These are phyloP conservation scores for Octonoba sinensis DNA, from an alignment of 2,888 invertebrate genomes.

Conservation along the genomic window DNA sequence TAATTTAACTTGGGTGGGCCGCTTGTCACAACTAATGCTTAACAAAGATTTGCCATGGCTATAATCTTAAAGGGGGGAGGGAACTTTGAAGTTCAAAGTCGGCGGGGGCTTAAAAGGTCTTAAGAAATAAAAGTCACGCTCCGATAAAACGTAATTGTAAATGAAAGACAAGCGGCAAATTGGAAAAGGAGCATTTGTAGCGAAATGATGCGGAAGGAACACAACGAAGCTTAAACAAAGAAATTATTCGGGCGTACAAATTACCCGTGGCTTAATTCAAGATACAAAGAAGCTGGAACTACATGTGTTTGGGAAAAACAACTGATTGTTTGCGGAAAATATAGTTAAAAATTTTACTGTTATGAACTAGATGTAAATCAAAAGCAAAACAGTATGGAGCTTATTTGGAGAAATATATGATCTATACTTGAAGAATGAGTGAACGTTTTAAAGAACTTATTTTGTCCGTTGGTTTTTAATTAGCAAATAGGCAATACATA, in stretches of 20 bases:
- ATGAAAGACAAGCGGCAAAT: constrained; percentile 61
- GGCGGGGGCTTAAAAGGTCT: constrained; percentile 44
- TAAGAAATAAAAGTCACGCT: constrained; percentile 61
- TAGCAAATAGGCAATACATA: too few species aligned
- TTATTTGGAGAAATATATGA: too few species aligned
- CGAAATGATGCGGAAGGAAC: constrained; percentile 52
- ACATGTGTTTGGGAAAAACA: constrained; percentile 36
- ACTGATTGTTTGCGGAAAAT: constrained; percentile 35
- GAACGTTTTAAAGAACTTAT: too few species aligned
- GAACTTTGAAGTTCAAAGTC: constrained; percentile 57
- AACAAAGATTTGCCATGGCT: constrained; percentile 42
- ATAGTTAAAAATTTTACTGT: too few species aligned
- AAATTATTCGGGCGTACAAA: constrained; percentile 52
- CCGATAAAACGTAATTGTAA: constrained; percentile 57
- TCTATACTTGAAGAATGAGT: too few species aligned
- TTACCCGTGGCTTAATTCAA: constrained; percentile 54
- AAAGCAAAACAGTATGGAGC: too few species aligned
- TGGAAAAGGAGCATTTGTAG: constrained; percentile 57
- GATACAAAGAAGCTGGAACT: constrained; percentile 28
- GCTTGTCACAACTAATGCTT: constrained; percentile 38
- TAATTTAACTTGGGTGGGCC: constrained; percentile 38
- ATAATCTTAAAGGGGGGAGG: constrained; percentile 31
- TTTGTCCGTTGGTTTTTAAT: too few species aligned
- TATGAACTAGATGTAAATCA: too few species aligned
- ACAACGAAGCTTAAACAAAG: constrained; percentile 61